Base-by-base conservation (phyloP, 1,140 invertebrate genomes). In the Drosophila bifasciata region DNA sequence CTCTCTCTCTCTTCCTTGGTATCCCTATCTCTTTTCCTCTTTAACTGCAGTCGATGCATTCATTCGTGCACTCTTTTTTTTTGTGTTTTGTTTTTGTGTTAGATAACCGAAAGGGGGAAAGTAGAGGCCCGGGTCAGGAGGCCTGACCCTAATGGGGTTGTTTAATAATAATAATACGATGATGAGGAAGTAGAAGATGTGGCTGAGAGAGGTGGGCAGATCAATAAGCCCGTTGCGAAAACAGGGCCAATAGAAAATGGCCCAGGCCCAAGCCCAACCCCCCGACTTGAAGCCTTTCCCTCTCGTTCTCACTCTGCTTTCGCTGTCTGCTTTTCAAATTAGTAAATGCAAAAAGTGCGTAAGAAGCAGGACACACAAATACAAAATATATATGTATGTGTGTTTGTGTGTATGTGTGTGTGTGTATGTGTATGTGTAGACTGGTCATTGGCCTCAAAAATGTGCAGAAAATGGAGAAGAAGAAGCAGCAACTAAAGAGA, bases 321-420 rank as follows among this genome's bases (percentile, higher is more conserved):
- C 23, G 21, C 8, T 48, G 49, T 53, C 15, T 72, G 64, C 64
- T 36, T 71, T 83, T 83, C 60, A 83, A 83, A 83, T 84, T 84
- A 84, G 79, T 79, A 78, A 84, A 60, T 67, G 76, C 79, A 85
- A 88, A 85, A 85, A 85, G 81, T 85, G 81, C 81, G 81, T 85
- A 81, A 86, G 81, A 77, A 86, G 68, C 72, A 63, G 72, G 55
- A 72, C 55, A 76, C 40, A 55, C 45, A 75, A 8, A 61, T 11
- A 41, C 28, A 9, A 25, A 23, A 17, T 16, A 32, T 9, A 56
- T 23, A 56, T 16, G 28, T 17, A n/a, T 17, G 13, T 7, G 8
- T 44, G 16, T 28, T 1, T 61, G 25, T 57, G 9, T 28, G 15
- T n/a, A 32, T 11, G 46, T 17, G 46, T 36, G 21, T 28, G n/a